phyloP scores from a whole-genome alignment of 2,113 vertebrate species.

The Rhea pennata region DNA sequence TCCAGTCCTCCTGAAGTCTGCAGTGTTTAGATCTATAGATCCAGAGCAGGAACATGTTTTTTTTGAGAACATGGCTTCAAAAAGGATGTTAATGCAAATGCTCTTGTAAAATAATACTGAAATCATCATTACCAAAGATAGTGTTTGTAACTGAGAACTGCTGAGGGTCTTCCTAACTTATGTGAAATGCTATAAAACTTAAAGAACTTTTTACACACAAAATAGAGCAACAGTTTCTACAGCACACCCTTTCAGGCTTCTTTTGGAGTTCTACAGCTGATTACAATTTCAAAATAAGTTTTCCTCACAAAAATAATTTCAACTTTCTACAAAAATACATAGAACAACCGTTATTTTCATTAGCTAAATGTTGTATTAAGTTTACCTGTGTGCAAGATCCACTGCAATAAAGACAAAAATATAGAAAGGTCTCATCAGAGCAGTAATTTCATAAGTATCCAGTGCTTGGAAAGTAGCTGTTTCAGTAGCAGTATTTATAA shows the following conservation, averaged over 20 bases:
- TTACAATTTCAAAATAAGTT: neutral
- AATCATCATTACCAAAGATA: neutral
- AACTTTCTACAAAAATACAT: neutral
- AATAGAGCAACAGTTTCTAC: neutral
- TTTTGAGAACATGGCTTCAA: neutral
- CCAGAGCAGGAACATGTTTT: neutral
- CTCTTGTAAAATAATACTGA: neutral
- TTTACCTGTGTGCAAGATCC: conserved; percentile 93
- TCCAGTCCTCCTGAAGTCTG: neutral
- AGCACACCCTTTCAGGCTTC: neutral
- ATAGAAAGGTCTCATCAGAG: conserved; percentile 93
- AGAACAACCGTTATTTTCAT: neutral
- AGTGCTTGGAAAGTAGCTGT: conserved; percentile 95
- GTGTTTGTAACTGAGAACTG: neutral
- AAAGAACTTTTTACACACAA: neutral
- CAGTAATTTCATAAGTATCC: conserved; percentile 94
- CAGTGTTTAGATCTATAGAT: neutral
- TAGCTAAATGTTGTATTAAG: neutral
- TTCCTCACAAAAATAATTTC: neutral
- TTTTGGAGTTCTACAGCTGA: neutral
- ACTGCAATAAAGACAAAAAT: conserved; percentile 91
- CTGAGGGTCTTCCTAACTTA: neutral
- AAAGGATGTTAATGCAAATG: neutral
- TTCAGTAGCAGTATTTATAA: conserved; percentile 93
- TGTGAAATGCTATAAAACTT: neutral